phyloP scores from a whole-genome alignment of 2,888 invertebrate species.

The Scaptomyza reducta region DNA sequence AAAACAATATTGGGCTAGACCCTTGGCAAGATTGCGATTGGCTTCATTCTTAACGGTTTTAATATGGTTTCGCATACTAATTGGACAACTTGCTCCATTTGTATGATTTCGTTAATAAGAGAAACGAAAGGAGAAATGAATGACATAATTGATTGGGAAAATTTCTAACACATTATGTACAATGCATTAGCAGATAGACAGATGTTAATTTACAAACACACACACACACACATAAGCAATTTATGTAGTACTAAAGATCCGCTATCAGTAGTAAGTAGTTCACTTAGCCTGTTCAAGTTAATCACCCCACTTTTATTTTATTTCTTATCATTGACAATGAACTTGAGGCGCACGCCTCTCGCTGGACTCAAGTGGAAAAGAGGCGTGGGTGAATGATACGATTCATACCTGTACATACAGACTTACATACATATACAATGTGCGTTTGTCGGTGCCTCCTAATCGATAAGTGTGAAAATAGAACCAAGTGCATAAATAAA shows the following conservation, averaged over 20 bases:
- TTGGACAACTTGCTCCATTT: conserved; percentile 56
- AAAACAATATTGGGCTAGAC: not conserved
- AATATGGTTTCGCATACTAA: conserved; percentile 65
- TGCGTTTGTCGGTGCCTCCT: conserved; percentile 26
- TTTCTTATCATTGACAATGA: conserved; percentile 66
- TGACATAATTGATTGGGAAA: conserved; percentile 37
- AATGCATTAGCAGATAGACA: not conserved
- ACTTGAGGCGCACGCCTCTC: conserved; percentile 55
- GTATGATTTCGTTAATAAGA: conserved; percentile 39
- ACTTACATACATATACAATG: not conserved
- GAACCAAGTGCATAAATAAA: conserved; percentile 63
- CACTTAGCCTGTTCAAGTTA: conserved; percentile 15
- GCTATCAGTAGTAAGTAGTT: conserved; percentile 32
- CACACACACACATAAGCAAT: not conserved
- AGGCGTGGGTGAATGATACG: conserved; percentile 15
- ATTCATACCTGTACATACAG: conserved; percentile 8
- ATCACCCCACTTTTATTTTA: conserved; percentile 44
- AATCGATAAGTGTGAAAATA: conserved; percentile 67
- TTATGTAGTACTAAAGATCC: conserved; percentile 9
- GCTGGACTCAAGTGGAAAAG: conserved; percentile 7
- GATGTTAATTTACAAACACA: conserved; percentile 11
- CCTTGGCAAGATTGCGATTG: conserved; percentile 19
- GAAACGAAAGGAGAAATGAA: conserved; percentile 12
- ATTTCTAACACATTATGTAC: conserved; percentile 6
- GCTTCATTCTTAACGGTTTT: conserved; percentile 43